Evolutionary conservation across 2,797 vertebrate genomes (phyloP), one percentile per base, ranked within the genome.

Genomic region (Tiaroga cobitis): DNA sequence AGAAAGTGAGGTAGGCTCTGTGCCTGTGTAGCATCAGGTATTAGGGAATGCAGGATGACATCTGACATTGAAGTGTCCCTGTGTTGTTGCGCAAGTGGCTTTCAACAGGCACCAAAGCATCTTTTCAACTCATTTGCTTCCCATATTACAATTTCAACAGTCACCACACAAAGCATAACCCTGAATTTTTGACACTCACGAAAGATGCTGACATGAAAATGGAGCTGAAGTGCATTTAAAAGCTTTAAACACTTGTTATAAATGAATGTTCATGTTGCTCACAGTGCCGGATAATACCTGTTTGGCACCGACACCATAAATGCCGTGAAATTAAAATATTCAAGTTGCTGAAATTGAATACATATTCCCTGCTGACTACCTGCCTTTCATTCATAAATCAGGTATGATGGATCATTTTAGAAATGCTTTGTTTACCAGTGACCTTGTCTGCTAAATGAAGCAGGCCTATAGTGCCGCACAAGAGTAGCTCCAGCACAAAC

Each of bases 1-100:
- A 61, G 80, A 79, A 69, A 37, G 68, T 49, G 49, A 56, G 65
- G 51, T 54, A 72, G 83, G 80, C 67, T 85, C 18, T 29, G 59
- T 63, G 68, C 74, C 80, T 79, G 73, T 67, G 26, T n/a, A 83
- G 54, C 59, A 59, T 61, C 61, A 76, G 54, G 65, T 80, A 76
- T 82, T 80, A 65, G 65, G 43, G 67, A 83, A 81, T 70, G 19
- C n/a, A 85, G 74, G 83, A 74, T 72, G 80, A 63, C 80, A 82
- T 65, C 59, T 85, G 49, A 80, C 74, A 88, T 83, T 83, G 59
- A 80, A 79, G 80, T 83, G 59, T 88, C 67, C 75, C 46, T 18
- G 41, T 37, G 13, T 74, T 41, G 26, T 46, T 24, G 2, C 24
- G 37, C 80, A 37, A 85, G 39, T 83, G 75, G 39, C 43, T 78